phyloP scores from a whole-genome alignment of 2,888 invertebrate genomes.

The Papilio gigon region DNA sequence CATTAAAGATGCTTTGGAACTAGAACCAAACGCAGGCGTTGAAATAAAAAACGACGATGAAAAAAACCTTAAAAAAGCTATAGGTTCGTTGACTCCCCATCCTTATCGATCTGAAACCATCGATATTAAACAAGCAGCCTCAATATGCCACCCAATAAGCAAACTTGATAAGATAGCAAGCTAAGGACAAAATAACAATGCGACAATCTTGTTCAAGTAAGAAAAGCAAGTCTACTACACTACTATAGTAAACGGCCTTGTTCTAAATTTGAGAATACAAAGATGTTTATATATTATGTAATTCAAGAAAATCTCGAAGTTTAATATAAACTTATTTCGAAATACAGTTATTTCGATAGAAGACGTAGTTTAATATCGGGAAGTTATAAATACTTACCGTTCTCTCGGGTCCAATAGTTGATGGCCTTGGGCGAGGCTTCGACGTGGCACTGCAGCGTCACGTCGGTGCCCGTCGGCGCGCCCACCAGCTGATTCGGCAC shows the following conservation, averaged over 20 bases:
- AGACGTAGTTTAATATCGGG: slow-evolving; percentile 40
- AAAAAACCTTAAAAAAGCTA: too few species aligned
- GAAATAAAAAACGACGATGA: background rate
- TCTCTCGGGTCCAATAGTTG: slow-evolving; percentile 96
- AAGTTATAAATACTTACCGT: slow-evolving; percentile 83
- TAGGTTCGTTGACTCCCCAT: too few species aligned
- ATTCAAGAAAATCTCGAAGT: slow-evolving; percentile 27
- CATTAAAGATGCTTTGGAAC: too few species aligned
- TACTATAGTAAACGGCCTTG: background rate
- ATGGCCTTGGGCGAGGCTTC: slow-evolving; percentile 97
- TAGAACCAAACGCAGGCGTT: background rate
- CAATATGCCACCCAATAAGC: background rate
- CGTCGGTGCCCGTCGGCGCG: slow-evolving; percentile 92
- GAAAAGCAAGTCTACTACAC: background rate
- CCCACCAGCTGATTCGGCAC: slow-evolving; percentile 96
- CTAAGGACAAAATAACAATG: background rate
- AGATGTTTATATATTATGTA: background rate
- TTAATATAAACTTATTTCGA: slow-evolving; percentile 42
- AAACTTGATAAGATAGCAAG: background rate
- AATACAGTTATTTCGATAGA: slow-evolving; percentile 23
- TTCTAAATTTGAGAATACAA: background rate
- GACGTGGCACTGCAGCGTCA: slow-evolving; percentile 91
- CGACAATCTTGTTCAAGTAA: background rate
- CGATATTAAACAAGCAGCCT: background rate
- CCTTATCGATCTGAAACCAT: too few species aligned